phyloP scores from a whole-genome alignment of 1,140 invertebrate genomes.

The Drosophila willistoni region DNA sequence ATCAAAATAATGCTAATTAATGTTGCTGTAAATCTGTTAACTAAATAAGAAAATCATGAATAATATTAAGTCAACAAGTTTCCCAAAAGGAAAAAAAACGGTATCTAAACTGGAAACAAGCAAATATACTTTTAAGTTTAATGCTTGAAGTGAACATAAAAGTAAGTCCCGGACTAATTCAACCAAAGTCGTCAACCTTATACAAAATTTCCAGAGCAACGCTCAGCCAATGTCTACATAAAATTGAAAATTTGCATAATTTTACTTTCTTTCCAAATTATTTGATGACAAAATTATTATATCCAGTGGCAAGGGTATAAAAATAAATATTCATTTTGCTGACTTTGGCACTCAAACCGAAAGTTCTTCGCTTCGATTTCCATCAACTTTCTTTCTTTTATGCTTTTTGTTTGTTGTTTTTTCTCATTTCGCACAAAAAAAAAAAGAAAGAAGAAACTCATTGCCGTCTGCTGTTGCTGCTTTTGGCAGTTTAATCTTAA shows the following conservation, averaged over 20 bases:
- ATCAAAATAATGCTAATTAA: not conserved
- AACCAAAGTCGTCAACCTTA: slow-evolving; percentile 1
- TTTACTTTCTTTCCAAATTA: not conserved
- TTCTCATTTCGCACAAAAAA: not conserved
- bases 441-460: slow-evolving; percentile 1
- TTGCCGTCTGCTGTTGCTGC: slow-evolving; percentile 4
- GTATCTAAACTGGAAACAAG: too few species aligned
- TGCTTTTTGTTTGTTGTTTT: not conserved
- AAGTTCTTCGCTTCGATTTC: slow-evolving; percentile 4
- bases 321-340: slow-evolving; percentile 10
- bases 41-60: not conserved
- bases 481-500: slow-evolving; percentile 27
- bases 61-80: not conserved
- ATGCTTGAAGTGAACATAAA: not conserved
- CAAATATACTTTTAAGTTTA: not conserved
- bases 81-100: too few species aligned
- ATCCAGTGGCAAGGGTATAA: slow-evolving; percentile 6
- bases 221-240: not conserved
- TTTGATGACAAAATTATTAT: slow-evolving; percentile 15
- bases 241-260: slow-evolving; percentile 11
- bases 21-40: not conserved
- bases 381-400: slow-evolving; percentile 9
- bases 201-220: not conserved
- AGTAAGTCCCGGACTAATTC: not conserved
- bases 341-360: slow-evolving; percentile 9